phyloP scores from a whole-genome alignment of 2,797 vertebrate genomes.

The Psittacula derbiana region DNA sequence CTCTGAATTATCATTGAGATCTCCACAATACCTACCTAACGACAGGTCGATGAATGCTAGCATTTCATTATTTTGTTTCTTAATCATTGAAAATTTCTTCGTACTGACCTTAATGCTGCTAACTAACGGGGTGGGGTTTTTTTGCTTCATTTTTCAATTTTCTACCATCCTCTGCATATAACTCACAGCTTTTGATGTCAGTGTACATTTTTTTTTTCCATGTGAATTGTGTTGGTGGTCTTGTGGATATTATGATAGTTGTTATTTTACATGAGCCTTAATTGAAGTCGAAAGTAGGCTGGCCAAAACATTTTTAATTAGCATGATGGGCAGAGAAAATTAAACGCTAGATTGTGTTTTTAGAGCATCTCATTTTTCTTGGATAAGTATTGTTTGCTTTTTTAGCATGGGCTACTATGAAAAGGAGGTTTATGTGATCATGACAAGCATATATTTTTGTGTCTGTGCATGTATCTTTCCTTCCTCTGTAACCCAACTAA shows the following conservation, averaged over 20 bases:
- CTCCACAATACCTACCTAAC: background rate
- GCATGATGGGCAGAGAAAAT: background rate
- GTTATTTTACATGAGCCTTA: background rate
- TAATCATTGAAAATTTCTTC: background rate
- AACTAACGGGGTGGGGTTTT: no score
- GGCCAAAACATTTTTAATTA: background rate
- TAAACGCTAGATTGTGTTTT: background rate
- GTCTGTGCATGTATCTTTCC: accelerated
- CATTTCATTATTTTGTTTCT: background rate
- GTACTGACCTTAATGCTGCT: background rate
- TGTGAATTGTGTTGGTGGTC: background rate
- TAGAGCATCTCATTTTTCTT: background rate
- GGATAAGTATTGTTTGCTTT: background rate
- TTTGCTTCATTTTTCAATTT: background rate
- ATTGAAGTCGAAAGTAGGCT: background rate
- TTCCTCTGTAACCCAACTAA: background rate
- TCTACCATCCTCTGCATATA: background rate
- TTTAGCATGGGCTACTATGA: background rate
- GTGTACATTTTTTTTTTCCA: background rate
- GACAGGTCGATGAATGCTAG: background rate
- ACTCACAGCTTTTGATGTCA: background rate
- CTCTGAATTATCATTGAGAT: background rate
- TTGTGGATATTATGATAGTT: background rate
- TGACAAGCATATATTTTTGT: background rate
- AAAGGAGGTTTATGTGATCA: background rate